Evolutionary conservation across 2,797 vertebrate species (phyloP).

Genomic region (Ptychobarbus kaznakovi): DNA sequence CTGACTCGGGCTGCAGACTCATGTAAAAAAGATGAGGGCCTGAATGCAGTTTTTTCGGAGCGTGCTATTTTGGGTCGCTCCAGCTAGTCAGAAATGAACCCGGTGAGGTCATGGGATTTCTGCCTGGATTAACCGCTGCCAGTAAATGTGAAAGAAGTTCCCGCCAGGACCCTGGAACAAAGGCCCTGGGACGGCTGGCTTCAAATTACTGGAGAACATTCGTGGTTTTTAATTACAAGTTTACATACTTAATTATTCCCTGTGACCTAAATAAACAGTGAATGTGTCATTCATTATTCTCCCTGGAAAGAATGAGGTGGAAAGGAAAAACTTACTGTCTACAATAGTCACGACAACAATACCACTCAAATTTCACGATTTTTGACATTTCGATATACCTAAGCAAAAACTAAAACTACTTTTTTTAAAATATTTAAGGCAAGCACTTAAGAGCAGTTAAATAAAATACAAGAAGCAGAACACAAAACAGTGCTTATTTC

Average conservation of each 20-base stretch:
- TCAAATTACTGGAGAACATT: not conserved
- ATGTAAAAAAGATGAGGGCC: not conserved
- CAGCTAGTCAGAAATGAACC: not conserved
- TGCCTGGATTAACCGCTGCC: not conserved
- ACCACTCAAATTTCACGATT: not conserved
- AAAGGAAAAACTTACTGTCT: not conserved
- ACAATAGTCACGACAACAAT: not conserved
- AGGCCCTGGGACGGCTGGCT: not conserved
- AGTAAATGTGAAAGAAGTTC: not conserved
- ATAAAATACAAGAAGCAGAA: not conserved
- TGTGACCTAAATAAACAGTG: constrained; percentile 7
- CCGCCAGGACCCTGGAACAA: not conserved
- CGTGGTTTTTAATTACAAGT: constrained; percentile 18
- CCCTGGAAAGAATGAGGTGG: not conserved
- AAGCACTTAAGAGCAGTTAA: not conserved
- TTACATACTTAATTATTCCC: not conserved
- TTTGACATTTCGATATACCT: not conserved
- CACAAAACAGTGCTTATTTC: not conserved
- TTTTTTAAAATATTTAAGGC: not conserved
- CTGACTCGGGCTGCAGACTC: not conserved
- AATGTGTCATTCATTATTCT: not conserved
- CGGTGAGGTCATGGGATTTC: constrained; percentile 24
- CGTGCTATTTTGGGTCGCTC: not conserved
- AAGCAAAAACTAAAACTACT: not conserved
- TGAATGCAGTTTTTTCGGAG: too few relatives aligned